Evolutionary conservation across 2,797 vertebrate species (phyloP).

Genomic region (Pangasius djambal): DNA sequence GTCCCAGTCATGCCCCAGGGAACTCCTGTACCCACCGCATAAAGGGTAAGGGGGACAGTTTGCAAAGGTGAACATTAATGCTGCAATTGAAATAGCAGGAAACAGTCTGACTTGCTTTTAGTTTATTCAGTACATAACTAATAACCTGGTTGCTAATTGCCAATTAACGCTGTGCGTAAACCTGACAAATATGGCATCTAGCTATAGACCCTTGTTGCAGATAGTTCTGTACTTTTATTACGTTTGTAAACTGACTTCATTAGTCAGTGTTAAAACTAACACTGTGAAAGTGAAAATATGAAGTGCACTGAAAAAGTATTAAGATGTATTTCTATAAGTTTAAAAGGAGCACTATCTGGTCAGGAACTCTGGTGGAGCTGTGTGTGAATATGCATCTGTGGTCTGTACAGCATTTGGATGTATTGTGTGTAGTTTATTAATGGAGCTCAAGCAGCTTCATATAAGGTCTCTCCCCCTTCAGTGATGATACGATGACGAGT

Average conservation of each 20-base stretch:
- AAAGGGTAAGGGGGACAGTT: constrained; percentile 59
- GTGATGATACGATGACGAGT: constrained; percentile 68
- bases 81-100: neutral
- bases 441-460: too few species aligned
- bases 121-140: neutral
- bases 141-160: too few species aligned
- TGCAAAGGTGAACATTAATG: neutral
- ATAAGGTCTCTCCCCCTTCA: constrained; percentile 53
- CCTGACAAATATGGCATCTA: neutral
- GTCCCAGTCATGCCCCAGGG: constrained; percentile 91
- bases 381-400: neutral
- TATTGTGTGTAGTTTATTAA: neutral
- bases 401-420: neutral
- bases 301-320: too few species aligned
- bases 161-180: neutral
- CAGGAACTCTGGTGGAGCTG: neutral
- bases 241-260: neutral
- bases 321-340: neutral
- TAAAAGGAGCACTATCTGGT: neutral
- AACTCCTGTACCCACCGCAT: constrained; percentile 80
- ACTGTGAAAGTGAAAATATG: neutral
- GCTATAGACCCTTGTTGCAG: neutral
- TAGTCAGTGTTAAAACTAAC: neutral
- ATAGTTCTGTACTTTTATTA: neutral
- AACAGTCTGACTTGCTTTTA: neutral